Conservation (phyloP, 1,140 invertebrate genomes). For the Stegodyphus dumicola region DNA sequence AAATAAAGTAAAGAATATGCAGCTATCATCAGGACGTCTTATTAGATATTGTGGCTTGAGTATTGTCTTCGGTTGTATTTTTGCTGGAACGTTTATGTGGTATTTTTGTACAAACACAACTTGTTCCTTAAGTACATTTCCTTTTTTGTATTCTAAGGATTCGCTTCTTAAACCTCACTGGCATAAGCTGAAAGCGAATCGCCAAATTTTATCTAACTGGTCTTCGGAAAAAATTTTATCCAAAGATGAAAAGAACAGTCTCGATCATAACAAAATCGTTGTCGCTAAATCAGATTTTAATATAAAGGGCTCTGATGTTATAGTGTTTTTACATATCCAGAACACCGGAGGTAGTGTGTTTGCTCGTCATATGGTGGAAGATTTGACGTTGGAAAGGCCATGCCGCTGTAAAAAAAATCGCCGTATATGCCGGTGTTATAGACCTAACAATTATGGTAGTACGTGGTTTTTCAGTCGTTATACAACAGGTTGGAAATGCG, state of each 20-base stretch:
- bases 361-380: conserved; percentile 68
- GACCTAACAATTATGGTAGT: conserved; percentile 58
- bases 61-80: conserved; percentile 22
- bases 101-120: conserved; percentile 23
- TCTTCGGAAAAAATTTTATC: neutral
- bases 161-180: conserved; percentile 2
- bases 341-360: conserved; percentile 70
- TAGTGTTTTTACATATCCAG: conserved; percentile 71
- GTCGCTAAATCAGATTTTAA: conserved; percentile 50
- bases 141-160: neutral
- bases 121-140: conserved; percentile 18
- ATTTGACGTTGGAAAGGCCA: conserved; percentile 65
- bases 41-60: conserved; percentile 14
- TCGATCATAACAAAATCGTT: neutral
- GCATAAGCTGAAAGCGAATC: conserved; percentile 43
- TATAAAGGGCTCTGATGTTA: conserved; percentile 65
- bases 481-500: conserved; percentile 70
- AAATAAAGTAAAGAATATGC: conserved; percentile 15
- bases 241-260: neutral
- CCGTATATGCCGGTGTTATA: conserved; percentile 57
- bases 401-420: conserved; percentile 59
- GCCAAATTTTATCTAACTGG: conserved; percentile 32
- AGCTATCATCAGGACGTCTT: conserved; percentile 16
- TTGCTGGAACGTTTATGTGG: conserved; percentile 19
- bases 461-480: conserved; percentile 70